Conservation (phyloP, 2,113 vertebrate species). For the Oceanites oceanicus region DNA sequence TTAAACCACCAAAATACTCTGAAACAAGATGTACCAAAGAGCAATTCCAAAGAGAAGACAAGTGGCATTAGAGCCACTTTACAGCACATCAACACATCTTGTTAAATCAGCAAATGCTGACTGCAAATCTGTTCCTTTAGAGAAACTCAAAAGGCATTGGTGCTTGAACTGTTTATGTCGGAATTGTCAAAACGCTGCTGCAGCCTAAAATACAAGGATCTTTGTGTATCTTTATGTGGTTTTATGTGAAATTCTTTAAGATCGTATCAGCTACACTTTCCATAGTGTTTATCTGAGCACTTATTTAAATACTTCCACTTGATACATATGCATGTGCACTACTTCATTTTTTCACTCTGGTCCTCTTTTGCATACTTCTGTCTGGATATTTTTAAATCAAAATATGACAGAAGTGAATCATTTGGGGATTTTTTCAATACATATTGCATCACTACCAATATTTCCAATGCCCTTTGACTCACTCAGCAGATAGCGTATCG, state of each 20-base stretch:
- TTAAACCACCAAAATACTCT: background rate
- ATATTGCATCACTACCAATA: background rate
- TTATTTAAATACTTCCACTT: background rate
- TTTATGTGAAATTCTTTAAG: background rate
- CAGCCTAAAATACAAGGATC: background rate
- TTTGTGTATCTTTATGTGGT: background rate
- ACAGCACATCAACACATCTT: background rate
- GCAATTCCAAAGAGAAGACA: background rate
- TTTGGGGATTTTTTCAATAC: conserved; percentile 19
- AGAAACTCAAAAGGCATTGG: background rate
- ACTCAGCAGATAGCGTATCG: background rate
- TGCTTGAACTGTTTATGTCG: background rate
- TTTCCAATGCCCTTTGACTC: conserved; percentile 38
- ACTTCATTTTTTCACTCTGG: background rate
- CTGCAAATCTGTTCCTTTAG: background rate
- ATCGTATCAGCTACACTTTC: background rate
- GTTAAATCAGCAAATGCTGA: conserved; percentile 19
- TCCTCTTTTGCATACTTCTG: conserved; percentile 5
- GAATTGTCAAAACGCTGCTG: background rate
- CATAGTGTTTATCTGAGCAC: background rate
- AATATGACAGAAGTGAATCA: conserved; percentile 35
- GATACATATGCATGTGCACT: background rate
- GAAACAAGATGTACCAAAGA: background rate
- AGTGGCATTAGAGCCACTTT: background rate
- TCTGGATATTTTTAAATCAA: conserved; percentile 35